These are phyloP conservation scores for Pristionchus maxplancki DNA, from an alignment of 2,888 invertebrate species.

Conservation along the genomic window DNA sequence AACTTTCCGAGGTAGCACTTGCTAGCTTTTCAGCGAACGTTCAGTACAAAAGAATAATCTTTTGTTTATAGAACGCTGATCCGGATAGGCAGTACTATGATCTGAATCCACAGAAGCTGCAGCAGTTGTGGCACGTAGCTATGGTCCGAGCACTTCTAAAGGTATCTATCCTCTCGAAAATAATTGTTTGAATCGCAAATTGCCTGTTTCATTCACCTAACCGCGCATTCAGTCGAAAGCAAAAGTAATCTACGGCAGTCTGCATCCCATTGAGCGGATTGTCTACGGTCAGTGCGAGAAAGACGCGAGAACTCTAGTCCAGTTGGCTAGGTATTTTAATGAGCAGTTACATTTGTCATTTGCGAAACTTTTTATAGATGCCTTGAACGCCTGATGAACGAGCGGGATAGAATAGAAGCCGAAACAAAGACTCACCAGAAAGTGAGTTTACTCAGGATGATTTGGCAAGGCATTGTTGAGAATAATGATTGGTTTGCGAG, in stretches of 20 bases:
- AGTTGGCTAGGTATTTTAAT: constrained; percentile 58
- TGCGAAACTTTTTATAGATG: neutral
- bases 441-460: too few relatives aligned
- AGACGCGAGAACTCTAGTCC: constrained; percentile 63
- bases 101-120: constrained; percentile 64
- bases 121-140: constrained; percentile 64
- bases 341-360: too few relatives aligned
- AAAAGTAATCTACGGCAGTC: constrained; percentile 51
- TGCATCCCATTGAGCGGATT: constrained; percentile 64
- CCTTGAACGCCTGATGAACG: constrained; percentile 30
- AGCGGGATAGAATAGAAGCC: neutral
- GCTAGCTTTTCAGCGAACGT: too few relatives aligned
- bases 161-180: constrained; percentile 49
- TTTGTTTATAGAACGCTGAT: neutral
- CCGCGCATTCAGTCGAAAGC: constrained; percentile 62
- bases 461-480: too few relatives aligned
- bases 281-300: constrained; percentile 67
- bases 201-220: neutral
- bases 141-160: constrained; percentile 65
- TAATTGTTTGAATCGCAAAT: neutral
- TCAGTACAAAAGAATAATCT: too few relatives aligned
- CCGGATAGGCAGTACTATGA: constrained; percentile 55
- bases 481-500: too few relatives aligned
- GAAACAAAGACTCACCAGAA: neutral
- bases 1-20: too few relatives aligned